Evolutionary conservation across 2,113 vertebrate genomes (phyloP).

Genomic region (Brienomyrus brachyistius): DNA sequence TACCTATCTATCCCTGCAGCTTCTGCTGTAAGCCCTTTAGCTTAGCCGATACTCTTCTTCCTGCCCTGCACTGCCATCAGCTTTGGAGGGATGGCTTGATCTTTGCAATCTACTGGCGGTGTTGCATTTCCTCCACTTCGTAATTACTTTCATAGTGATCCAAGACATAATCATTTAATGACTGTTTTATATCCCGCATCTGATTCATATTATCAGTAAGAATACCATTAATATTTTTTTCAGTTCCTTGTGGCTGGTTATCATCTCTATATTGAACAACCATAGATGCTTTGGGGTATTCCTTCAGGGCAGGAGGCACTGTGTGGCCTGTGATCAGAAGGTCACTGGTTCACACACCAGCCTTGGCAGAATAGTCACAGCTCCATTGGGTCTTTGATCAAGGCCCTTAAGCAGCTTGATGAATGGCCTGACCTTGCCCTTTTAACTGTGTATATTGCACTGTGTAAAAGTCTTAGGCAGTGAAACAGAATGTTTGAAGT

Average conservation of each 20-base stretch:
- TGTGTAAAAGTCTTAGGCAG: not conserved
- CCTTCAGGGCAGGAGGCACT: not conserved
- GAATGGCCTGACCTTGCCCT: not conserved
- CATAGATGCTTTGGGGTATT: not conserved
- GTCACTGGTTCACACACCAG: too few relatives aligned
- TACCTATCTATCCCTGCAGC: not conserved
- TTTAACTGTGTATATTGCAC: not conserved
- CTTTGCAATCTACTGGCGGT: not conserved
- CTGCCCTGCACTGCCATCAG: not conserved
- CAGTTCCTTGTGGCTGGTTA: not conserved
- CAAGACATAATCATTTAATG: not conserved
- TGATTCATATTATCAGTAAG: not conserved
- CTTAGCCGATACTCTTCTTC: not conserved
- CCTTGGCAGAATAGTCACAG: not conserved
- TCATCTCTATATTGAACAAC: not conserved
- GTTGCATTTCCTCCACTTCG: not conserved
- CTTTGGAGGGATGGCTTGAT: not conserved
- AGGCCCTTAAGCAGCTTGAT: not conserved
- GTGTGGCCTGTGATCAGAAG: not conserved
- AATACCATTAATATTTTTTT: not conserved
- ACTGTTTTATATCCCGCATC: not conserved
- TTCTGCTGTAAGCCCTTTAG: not conserved
- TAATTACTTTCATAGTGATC: not conserved
- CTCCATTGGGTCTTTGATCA: not conserved
- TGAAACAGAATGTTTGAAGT: not conserved